phyloP scores from a whole-genome alignment of 2,113 vertebrate genomes.

The Psophia crepitans region DNA sequence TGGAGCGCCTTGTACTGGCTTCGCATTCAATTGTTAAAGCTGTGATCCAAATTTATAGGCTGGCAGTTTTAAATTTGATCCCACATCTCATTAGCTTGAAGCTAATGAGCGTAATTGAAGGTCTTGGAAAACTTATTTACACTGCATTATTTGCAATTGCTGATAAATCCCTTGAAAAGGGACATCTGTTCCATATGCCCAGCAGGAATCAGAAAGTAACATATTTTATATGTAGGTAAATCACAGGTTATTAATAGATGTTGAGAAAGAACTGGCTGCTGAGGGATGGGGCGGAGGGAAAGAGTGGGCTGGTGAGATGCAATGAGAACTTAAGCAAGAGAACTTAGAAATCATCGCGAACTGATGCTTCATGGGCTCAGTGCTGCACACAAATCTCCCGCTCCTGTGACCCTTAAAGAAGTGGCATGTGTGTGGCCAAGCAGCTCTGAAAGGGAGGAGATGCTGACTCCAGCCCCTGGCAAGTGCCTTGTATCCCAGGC shows the following conservation, averaged over 20 bases:
- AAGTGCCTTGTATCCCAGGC: not conserved
- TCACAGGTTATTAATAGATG: slow-evolving; percentile 25
- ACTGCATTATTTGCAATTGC: slow-evolving; percentile 16
- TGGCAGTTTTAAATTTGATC: slow-evolving; percentile 5
- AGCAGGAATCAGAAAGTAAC: slow-evolving; percentile 22
- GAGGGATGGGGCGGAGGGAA: not conserved
- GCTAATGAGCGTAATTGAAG: slow-evolving; percentile 32
- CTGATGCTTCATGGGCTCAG: not conserved
- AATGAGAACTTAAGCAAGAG: not conserved
- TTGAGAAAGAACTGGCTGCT: not conserved
- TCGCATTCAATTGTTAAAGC: not conserved
- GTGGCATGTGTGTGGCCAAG: rapidly evolving
- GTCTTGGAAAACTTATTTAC: slow-evolving; percentile 39
- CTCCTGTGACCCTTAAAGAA: not conserved
- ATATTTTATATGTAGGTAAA: slow-evolving; percentile 28
- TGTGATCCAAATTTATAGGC: not conserved
- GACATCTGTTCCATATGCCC: slow-evolving; percentile 47
- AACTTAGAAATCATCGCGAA: not conserved
- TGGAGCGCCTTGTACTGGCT: not conserved
- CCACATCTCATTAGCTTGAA: slow-evolving; percentile 6
- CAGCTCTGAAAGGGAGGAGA: not conserved
- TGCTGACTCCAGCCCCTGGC: not conserved
- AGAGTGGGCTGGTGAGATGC: not conserved
- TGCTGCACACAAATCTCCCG: too few species aligned
- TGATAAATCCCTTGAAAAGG: slow-evolving; percentile 8